Conservation (phyloP, 2,888 invertebrate species). For the Idaea straminata region DNA sequence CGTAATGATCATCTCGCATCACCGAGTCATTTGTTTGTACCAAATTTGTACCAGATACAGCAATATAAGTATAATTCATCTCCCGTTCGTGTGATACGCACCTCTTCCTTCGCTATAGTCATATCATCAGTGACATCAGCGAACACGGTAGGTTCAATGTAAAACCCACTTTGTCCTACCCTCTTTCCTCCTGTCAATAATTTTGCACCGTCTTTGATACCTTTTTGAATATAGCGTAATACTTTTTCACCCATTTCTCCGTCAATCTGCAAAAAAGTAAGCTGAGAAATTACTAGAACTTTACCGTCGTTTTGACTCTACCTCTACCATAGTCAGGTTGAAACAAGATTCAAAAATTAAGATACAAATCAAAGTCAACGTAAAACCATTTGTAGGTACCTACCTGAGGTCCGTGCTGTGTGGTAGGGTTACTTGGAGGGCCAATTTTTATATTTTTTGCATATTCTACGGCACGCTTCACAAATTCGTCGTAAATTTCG, state of each 20-base stretch:
- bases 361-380: background rate
- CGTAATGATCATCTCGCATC: background rate
- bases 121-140: constrained; percentile 87
- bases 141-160: constrained; percentile 88
- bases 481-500: constrained; percentile 89
- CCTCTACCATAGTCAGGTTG: too few relatives aligned
- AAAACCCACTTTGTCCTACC: constrained; percentile 84
- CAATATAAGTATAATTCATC: too few relatives aligned
- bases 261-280: constrained; percentile 77
- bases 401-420: constrained; percentile 50
- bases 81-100: constrained; percentile 35
- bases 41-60: too few relatives aligned
- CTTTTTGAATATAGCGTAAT: constrained; percentile 86
- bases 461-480: constrained; percentile 83
- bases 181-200: constrained; percentile 85
- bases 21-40: background rate
- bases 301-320: too few relatives aligned
- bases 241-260: constrained; percentile 87
- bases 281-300: too few relatives aligned
- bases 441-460: constrained; percentile 87
- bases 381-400: background rate
- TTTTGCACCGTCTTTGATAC: constrained; percentile 89
- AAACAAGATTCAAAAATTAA: background rate
- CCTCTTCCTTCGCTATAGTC: constrained; percentile 89
- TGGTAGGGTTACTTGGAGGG: constrained; percentile 35